Percentiles rank a stretch among this genome's conserved stretches.
phyloP scores from a whole-genome alignment of 2,888 invertebrate genomes.

The Xestia xanthographa region DNA sequence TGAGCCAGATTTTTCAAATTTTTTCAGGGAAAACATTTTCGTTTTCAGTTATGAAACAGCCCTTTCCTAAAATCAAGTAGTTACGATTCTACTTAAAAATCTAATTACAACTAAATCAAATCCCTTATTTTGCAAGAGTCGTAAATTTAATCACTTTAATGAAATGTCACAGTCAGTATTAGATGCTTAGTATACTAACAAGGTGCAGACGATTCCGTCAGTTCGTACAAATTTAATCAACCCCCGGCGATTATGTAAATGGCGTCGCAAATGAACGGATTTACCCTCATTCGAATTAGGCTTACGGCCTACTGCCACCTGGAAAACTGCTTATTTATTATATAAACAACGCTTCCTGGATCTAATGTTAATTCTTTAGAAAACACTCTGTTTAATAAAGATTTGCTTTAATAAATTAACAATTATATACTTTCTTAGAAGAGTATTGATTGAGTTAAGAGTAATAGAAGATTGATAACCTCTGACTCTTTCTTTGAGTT shows the following conservation, averaged over 20 bases:
- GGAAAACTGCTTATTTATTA: slow-evolving; percentile 70
- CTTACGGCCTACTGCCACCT: slow-evolving; percentile 74
- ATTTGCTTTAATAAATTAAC: slow-evolving; percentile 26
- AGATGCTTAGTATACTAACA: slow-evolving; percentile 49
- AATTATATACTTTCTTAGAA: not conserved
- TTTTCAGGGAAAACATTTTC: not conserved
- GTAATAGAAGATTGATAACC: not conserved
- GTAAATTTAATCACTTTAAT: slow-evolving; percentile 32
- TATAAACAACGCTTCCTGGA: slow-evolving; percentile 60
- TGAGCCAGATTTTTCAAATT: not conserved
- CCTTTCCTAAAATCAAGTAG: not conserved
- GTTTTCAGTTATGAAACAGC: not conserved
- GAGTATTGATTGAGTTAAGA: not conserved
- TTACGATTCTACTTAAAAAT: not conserved
- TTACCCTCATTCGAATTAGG: slow-evolving; percentile 82
- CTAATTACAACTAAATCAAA: not conserved
- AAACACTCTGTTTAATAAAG: slow-evolving; percentile 7
- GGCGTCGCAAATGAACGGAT: slow-evolving; percentile 80
- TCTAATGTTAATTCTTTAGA: slow-evolving; percentile 39
- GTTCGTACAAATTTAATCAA: slow-evolving; percentile 83
- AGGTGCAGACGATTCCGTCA: slow-evolving; percentile 67
- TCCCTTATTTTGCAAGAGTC: not conserved
- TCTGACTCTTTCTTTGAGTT: too few species aligned
- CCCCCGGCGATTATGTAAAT: slow-evolving; percentile 85
- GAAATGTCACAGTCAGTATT: slow-evolving; percentile 34